Percentiles rank a stretch among this genome's conserved stretches.
Evolutionary conservation across 2,797 vertebrate genomes (phyloP).

Genomic region (Bovichtus diacanthus): DNA sequence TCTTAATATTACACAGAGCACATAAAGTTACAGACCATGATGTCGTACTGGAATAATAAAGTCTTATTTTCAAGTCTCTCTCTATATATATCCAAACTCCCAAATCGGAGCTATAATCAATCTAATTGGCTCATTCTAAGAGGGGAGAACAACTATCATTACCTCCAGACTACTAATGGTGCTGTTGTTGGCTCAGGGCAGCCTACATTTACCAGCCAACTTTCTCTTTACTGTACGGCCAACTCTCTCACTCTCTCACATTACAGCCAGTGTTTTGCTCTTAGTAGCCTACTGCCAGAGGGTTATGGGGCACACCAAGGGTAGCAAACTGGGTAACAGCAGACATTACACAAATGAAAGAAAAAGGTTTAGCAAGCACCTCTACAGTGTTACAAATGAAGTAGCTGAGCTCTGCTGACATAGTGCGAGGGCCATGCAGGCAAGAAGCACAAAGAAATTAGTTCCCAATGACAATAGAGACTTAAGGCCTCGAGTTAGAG

Average conservation of each 20-base stretch:
- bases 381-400: constrained; percentile 70
- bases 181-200: constrained; percentile 71
- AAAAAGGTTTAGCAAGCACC: constrained; percentile 68
- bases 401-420: constrained; percentile 61
- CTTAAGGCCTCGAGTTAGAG: constrained; percentile 28
- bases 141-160: constrained; percentile 60
- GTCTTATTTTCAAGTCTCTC: constrained; percentile 13
- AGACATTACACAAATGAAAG: constrained; percentile 70
- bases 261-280: constrained; percentile 64
- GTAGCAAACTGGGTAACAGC: constrained; percentile 62
- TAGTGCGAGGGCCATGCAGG: constrained; percentile 11
- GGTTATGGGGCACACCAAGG: constrained; percentile 53
- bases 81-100: constrained; percentile 10
- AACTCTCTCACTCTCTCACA: constrained; percentile 72
- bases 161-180: constrained; percentile 70
- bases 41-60: background rate
- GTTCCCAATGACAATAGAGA: constrained; percentile 35
- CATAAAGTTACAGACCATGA: background rate
- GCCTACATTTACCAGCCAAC: constrained; percentile 61
- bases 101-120: constrained; percentile 48
- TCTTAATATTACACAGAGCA: constrained; percentile 1
- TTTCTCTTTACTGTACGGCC: constrained; percentile 58
- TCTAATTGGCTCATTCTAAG: constrained; percentile 51
- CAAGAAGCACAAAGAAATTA: constrained; percentile 44
- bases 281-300: constrained; percentile 51